phyloP scores from a whole-genome alignment of 2,113 vertebrate genomes.

The Bujurquina vittata region DNA sequence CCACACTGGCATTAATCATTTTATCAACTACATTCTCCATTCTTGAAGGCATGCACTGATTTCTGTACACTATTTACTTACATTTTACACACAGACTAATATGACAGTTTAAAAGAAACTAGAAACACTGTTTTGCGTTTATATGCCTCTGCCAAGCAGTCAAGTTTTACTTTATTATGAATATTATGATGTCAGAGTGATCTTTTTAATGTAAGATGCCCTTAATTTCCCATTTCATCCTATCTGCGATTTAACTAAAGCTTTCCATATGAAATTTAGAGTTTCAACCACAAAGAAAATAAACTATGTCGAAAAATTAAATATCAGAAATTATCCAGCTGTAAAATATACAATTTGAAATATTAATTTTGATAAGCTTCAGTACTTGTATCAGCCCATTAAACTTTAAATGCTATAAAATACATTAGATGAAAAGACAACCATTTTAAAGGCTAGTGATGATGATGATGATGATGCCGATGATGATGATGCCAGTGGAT shows the following conservation, averaged over 20 bases:
- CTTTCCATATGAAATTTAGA: too few species aligned
- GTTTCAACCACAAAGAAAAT: background rate
- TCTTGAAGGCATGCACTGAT: constrained; percentile 7
- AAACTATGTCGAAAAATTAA: background rate
- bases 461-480: background rate
- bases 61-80: constrained; percentile 6
- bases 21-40: background rate
- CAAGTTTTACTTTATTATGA: background rate
- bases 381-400: background rate
- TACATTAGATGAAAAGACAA: background rate
- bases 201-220: background rate
- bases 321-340: background rate
- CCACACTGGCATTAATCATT: background rate
- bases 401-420: constrained; percentile 6
- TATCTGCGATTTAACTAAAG: too few species aligned
- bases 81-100: background rate
- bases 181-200: background rate
- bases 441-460: background rate
- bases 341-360: background rate
- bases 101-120: background rate
- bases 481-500: background rate
- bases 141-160: background rate
- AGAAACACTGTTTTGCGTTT: background rate
- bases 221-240: too few species aligned
- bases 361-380: background rate